Percentiles rank a stretch among this genome's conserved stretches.
Conservation (phyloP, 2,888 invertebrate genomes). For the Callyntrura guangdongensis region DNA sequence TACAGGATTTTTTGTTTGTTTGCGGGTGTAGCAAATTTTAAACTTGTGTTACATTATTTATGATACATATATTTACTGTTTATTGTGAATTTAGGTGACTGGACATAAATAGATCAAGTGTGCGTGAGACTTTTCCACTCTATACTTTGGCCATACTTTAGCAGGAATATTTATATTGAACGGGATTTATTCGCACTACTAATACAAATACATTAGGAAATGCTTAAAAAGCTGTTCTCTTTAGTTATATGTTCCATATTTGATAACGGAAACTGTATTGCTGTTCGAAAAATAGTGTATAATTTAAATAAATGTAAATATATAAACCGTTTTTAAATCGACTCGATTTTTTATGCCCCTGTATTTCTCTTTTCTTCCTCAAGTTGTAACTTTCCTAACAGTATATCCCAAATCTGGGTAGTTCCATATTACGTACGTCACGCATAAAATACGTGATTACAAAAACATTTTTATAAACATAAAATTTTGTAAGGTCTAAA, state of each 20-base stretch:
- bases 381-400: too few relatives aligned
- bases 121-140: too few relatives aligned
- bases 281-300: too few relatives aligned
- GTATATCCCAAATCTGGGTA: neutral
- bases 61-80: too few relatives aligned
- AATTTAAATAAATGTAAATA: too few relatives aligned
- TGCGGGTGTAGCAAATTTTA: neutral
- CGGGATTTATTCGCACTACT: too few relatives aligned
- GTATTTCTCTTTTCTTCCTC: too few relatives aligned
- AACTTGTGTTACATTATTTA: neutral
- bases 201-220: too few relatives aligned
- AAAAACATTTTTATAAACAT: neutral
- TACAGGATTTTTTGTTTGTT: neutral
- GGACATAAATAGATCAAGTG: neutral
- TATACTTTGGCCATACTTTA: too few relatives aligned
- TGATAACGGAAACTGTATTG: neutral
- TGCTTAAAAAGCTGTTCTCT: neutral
- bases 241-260: neutral
- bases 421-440: neutral
- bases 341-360: too few relatives aligned
- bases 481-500: neutral
- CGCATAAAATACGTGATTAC: neutral
- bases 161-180: too few relatives aligned
- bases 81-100: conserved; percentile 33
- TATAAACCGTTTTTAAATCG: too few relatives aligned